Evolutionary conservation across 1,140 invertebrate species (phyloP), one percentile per base, ranked within the genome.

Genomic region (Lordiphosa stackelbergi): DNA sequence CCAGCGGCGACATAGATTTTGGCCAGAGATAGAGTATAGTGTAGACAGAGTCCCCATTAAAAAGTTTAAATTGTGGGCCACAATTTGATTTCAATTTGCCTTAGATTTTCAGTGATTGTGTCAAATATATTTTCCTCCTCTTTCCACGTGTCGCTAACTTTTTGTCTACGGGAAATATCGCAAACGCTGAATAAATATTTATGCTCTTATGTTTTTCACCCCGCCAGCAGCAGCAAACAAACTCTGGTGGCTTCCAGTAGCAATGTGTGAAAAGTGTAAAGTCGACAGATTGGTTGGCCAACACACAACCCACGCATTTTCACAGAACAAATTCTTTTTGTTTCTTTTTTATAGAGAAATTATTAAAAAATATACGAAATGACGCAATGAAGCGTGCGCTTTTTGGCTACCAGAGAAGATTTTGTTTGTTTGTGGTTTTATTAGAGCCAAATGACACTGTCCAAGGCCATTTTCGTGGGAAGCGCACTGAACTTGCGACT

Each of bases 91-190:
- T 71, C 45, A 54, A 55, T 83, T 81, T 57, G 57, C 54, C 40
- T 61, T 51, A 64, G 74, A 71, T 69, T 72, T 69, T 60, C 37
- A 8, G 28, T 46, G 77, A 75, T 81, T 83, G 69, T 83, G 77
- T 83, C 77, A 81, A 19, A 47, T 31, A 47, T 49, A 11, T 34
- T 46, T 11, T 11, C 7, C 28, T 31, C 19, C 19, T 16, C n/a
- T 45, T 11, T 28, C 43, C 43, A 46, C 43, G 43, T 46, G 43
- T 46, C 43, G 24, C 43, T 46, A 46, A 46, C 34, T 28, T 46
- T 46, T 45, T 31, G 7, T 46, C 11, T 24, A 46, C 22, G 24
- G 70, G 70, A 71, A 75, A 59, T 55, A 69, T 57, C 16, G 35
- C 41, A 48, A 42, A 60, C 36, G 7, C n/a, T 16, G 53, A 63